phyloP scores from a whole-genome alignment of 1,140 invertebrate species.

The Euschistus heros region DNA sequence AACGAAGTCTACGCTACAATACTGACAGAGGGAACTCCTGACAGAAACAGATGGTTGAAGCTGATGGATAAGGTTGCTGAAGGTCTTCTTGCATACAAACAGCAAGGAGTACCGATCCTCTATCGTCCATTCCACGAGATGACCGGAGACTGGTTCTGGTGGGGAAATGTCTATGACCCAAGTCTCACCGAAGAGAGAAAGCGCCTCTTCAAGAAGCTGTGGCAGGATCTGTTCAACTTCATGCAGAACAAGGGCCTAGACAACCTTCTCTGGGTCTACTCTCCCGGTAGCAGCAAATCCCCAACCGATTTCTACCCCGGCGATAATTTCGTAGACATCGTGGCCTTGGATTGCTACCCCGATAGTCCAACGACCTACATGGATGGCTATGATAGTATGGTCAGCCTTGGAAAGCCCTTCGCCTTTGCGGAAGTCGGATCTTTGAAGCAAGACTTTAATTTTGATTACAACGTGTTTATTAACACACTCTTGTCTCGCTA shows the following conservation, averaged over 20 bases:
- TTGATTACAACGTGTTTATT: too few species aligned
- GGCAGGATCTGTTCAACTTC: not conserved
- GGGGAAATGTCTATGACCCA: not conserved
- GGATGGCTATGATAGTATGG: not conserved
- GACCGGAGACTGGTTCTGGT: conserved; percentile 2
- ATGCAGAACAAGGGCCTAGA: not conserved
- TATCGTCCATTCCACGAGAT: not conserved
- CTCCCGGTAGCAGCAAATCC: not conserved
- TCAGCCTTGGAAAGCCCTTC: not conserved
- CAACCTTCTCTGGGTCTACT: not conserved
- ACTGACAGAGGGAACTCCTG: not conserved
- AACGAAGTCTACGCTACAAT: not conserved
- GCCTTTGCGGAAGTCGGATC: not conserved
- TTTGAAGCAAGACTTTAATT: too few species aligned
- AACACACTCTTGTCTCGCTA: too few species aligned
- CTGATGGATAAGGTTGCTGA: not conserved
- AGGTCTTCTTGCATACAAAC: not conserved
- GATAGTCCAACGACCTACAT: not conserved
- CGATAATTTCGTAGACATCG: not conserved
- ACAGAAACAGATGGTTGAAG: not conserved
- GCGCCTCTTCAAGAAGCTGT: not conserved
- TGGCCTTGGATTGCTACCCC: not conserved
- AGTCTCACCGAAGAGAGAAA: not conserved
- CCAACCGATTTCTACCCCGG: not conserved
- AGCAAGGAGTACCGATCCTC: not conserved